These are phyloP conservation scores for Drosophila sulfurigaster DNA, from an alignment of 1,140 invertebrate genomes.

Conservation along the genomic window DNA sequence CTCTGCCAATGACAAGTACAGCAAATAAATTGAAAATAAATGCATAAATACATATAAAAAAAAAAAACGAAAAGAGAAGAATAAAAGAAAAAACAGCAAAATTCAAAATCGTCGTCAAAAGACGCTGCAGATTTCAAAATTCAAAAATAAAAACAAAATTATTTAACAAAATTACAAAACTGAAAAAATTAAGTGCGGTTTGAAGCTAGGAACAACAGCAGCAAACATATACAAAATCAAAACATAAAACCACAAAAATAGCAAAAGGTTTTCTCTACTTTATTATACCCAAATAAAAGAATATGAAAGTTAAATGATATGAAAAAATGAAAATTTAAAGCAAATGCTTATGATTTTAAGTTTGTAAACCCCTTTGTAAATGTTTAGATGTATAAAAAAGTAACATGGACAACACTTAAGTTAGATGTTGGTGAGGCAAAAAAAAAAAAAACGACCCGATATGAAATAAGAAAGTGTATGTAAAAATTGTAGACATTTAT, in stretches of 20 bases:
- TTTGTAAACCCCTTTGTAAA: constrained; percentile 71
- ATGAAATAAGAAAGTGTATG: constrained; percentile 66
- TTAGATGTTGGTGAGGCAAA: constrained; percentile 63
- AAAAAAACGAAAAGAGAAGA: constrained; percentile 32
- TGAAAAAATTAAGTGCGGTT: constrained; percentile 43
- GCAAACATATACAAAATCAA: constrained; percentile 31
- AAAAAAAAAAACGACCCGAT: constrained; percentile 42
- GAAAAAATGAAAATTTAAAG: constrained; percentile 2
- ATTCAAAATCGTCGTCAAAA: constrained; percentile 69
- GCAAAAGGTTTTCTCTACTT: constrained; percentile 66
- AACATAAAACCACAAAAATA: constrained; percentile 54
- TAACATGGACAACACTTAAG: constrained; percentile 59
- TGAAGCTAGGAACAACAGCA: constrained; percentile 41
- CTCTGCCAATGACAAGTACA: constrained; percentile 24
- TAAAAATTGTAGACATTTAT: constrained; percentile 59
- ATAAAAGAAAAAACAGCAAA: constrained; percentile 60
- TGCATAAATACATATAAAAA: constrained; percentile 28
- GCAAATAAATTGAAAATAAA: constrained; percentile 53
- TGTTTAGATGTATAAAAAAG: constrained; percentile 72
- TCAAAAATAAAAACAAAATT: constrained; percentile 62
- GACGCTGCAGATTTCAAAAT: constrained; percentile 73
- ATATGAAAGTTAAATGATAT: constrained; percentile 18
- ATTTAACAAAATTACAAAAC: constrained; percentile 59
- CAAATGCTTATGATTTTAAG: constrained; percentile 48
- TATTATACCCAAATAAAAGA: constrained; percentile 51